Percentiles rank a stretch among this genome's conserved stretches.
Evolutionary conservation across 2,797 vertebrate species (phyloP).

Genomic region (Malurus leucopterus): DNA sequence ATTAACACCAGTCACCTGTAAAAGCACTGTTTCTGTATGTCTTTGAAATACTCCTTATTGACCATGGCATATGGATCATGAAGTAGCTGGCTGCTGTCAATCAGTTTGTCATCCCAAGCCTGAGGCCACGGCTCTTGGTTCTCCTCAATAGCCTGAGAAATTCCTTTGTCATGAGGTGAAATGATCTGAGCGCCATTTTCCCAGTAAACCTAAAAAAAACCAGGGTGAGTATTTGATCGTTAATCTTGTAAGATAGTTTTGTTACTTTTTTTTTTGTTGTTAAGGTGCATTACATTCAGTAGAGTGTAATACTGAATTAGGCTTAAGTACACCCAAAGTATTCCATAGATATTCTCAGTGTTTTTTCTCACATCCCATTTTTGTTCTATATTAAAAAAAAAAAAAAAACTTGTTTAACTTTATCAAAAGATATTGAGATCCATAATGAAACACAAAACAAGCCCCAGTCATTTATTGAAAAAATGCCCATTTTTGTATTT

Average conservation of each 20-base stretch:
- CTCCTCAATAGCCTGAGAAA: constrained; percentile 86
- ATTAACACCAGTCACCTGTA: constrained; percentile 79
- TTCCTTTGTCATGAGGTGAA: constrained; percentile 88
- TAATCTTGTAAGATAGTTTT: not conserved
- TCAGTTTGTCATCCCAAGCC: constrained; percentile 86
- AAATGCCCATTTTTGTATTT: not conserved
- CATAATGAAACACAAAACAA: not conserved
- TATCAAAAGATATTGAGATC: not conserved
- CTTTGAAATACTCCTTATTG: constrained; percentile 83
- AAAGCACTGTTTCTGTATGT: constrained; percentile 90
- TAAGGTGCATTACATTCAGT: not conserved
- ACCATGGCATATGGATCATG: constrained; percentile 81
- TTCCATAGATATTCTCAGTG: not conserved
- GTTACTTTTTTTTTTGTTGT: not conserved
- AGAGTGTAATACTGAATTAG: not conserved
- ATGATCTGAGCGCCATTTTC: constrained; percentile 95
- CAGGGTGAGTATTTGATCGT: not conserved
- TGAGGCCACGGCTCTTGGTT: constrained; percentile 90
- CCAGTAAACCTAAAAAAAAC: constrained; percentile 88
- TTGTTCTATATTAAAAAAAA: not conserved
- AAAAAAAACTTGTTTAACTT: not conserved
- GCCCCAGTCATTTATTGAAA: not conserved
- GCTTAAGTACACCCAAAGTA: not conserved
- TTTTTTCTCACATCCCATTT: not conserved
- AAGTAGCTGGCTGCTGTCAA: constrained; percentile 78